Base-by-base conservation (phyloP, 2,888 invertebrate species). In the Micoletzkya japonica region DNA sequence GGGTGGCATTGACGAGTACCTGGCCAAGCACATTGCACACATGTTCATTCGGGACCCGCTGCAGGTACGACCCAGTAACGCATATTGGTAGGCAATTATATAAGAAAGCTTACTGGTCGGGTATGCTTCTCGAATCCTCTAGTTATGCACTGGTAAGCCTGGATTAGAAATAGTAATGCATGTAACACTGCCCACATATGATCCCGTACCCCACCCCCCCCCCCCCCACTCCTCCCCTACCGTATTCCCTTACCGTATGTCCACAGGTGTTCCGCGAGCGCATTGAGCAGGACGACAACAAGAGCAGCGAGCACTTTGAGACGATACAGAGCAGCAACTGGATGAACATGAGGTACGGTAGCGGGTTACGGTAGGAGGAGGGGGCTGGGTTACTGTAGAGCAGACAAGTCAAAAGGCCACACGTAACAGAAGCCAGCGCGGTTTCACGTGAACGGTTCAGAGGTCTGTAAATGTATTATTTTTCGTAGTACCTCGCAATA, bases 251-350 rank as follows among this genome's bases (percentile, higher is more conserved):
- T 14, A 52, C 24, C 70, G n/a, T n/a, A n/a, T n/a, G n/a, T n/a
- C n/a, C n/a, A 24, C 32, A 82, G 82, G 83, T 86, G n/a, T 86
- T 81, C 77, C 91, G 92, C 28, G 98, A 98, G 87, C 94, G 94
- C 86, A 90, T 98, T 20, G 87, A 96, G 87, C 95, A 95, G 86
- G 92, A 96, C 86, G 96, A 97, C 86, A 88, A 90, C 50, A 91
- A 92, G 81, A 96, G 97, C 84, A 93, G 93, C 0, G 98, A 99
- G 87, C 98, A 98, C 87, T 99, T 99, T 88, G 98, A 99, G 90
- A 86, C 85, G 20, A 86, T 86, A 59, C 85, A 86, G 72, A 81
- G 81, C n/a, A 84, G 84, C 4, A 85, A 85, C 72, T 85, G 85
- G 85, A 83, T 82, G 82, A 85, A 85, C 67, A 85, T 85, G 85